phyloP scores from a whole-genome alignment of 2,888 invertebrate genomes.

The Malthinus flaveolus region DNA sequence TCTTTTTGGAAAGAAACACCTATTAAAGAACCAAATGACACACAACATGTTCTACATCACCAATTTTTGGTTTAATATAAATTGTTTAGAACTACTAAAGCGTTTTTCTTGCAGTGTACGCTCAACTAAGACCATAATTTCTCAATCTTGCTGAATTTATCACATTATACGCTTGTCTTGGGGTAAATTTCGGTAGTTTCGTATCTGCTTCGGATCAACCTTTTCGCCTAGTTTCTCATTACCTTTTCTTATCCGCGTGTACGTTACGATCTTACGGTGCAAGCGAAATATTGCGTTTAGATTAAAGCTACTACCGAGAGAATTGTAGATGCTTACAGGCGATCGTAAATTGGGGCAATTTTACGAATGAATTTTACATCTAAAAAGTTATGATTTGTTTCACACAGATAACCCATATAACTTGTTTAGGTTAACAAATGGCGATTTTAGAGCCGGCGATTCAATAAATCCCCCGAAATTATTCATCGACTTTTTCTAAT shows the following conservation, averaged over 20 bases:
- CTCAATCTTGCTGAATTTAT: conserved; percentile 38
- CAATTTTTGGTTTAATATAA: conserved; percentile 29
- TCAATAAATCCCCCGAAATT: no score
- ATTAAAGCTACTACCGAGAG: conserved; percentile 25
- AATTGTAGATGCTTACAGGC: conserved; percentile 21
- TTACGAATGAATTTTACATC: conserved; percentile 23
- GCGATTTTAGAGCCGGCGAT: no score
- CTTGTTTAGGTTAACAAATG: no score
- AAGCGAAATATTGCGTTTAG: conserved; percentile 24
- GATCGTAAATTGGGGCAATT: conserved; percentile 25
- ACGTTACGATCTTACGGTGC: conserved; percentile 27
- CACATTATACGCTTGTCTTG: conserved; percentile 30
- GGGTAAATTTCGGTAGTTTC: conserved; percentile 19
- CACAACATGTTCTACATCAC: neutral
- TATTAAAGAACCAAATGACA: neutral
- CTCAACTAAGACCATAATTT: conserved; percentile 36
- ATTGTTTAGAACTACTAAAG: conserved; percentile 27
- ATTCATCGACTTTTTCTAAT: no score
- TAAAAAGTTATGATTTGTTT: conserved; percentile 26
- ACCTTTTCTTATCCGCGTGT: conserved; percentile 14
- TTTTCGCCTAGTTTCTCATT: conserved; percentile 17
- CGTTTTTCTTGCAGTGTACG: conserved; percentile 28
- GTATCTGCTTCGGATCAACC: conserved; percentile 18
- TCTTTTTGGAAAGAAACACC: no score
- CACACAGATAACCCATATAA: conserved; percentile 8